Evolutionary conservation across 1,140 invertebrate genomes (phyloP).

Genomic region (Steinernema feltiae): DNA sequence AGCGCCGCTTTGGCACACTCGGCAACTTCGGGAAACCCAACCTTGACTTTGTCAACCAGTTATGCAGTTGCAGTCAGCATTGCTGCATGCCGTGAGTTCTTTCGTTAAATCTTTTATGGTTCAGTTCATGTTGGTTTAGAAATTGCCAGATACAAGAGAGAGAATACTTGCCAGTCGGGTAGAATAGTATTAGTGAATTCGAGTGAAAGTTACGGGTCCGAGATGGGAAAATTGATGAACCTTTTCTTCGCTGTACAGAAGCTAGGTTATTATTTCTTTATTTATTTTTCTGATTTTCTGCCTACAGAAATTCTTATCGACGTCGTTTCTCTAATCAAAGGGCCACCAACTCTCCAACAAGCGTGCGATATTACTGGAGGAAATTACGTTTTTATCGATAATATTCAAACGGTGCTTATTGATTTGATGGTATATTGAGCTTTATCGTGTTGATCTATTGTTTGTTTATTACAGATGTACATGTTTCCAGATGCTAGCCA

Average conservation of each 20-base stretch:
- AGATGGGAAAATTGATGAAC: slow-evolving; percentile 38
- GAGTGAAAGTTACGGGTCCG: slow-evolving; percentile 27
- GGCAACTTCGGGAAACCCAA: background rate
- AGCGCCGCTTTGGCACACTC: background rate
- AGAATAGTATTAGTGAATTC: slow-evolving; percentile 35
- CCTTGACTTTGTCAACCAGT: background rate
- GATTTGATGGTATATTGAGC: slow-evolving; percentile 28
- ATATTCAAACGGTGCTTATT: slow-evolving; percentile 19
- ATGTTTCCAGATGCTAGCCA: slow-evolving; percentile 7
- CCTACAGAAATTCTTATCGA: slow-evolving; percentile 25
- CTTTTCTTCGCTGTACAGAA: slow-evolving; percentile 38
- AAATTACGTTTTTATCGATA: slow-evolving; percentile 18
- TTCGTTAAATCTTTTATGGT: no score
- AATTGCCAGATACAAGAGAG: slow-evolving; percentile 32
- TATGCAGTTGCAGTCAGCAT: slow-evolving; percentile 33
- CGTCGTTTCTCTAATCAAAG: slow-evolving; percentile 27
- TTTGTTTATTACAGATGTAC: slow-evolving; percentile 30
- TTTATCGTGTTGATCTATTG: background rate
- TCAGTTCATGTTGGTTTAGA: no score
- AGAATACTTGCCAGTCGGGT: slow-evolving; percentile 22
- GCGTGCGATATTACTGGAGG: slow-evolving; percentile 38
- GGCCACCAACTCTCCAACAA: slow-evolving; percentile 40
- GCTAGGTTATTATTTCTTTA: no score
- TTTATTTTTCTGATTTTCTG: no score
- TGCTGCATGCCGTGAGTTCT: slow-evolving; percentile 34